These are phyloP conservation scores for Whitmania pigra DNA, from an alignment of 1,140 invertebrate genomes.

Conservation along the genomic window DNA sequence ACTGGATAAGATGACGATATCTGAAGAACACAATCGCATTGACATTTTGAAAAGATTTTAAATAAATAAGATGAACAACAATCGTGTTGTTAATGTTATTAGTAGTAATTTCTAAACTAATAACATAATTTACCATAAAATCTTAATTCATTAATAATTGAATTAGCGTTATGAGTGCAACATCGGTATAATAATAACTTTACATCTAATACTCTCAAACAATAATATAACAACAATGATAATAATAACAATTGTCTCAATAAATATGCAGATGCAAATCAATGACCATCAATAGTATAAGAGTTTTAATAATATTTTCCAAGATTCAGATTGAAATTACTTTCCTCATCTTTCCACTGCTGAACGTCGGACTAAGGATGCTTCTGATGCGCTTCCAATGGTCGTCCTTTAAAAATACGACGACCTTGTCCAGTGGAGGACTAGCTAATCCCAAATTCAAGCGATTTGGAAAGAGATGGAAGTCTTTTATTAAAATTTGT, in stretches of 20 bases:
- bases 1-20: background rate
- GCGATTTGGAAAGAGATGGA: conserved; percentile 6
- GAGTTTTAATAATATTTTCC: too few relatives aligned
- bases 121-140: background rate
- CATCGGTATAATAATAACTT: background rate
- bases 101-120: background rate
- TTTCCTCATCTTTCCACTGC: conserved; percentile 28
- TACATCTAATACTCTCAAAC: background rate
- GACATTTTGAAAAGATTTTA: too few relatives aligned
- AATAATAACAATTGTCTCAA: background rate
- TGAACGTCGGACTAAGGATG: conserved; percentile 30
- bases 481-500: conserved; percentile 14
- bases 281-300: too few relatives aligned
- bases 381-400: conserved; percentile 32
- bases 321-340: conserved; percentile 11
- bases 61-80: background rate
- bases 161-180: background rate
- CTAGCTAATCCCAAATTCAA: background rate
- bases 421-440: conserved; percentile 10
- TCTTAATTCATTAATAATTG: background rate
- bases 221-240: background rate
- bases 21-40: background rate
- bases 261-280: background rate
- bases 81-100: background rate
- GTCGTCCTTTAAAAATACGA: conserved; percentile 26